These are phyloP conservation scores for Nasonia oneida DNA, from an alignment of 2,888 invertebrate species.

Conservation along the genomic window DNA sequence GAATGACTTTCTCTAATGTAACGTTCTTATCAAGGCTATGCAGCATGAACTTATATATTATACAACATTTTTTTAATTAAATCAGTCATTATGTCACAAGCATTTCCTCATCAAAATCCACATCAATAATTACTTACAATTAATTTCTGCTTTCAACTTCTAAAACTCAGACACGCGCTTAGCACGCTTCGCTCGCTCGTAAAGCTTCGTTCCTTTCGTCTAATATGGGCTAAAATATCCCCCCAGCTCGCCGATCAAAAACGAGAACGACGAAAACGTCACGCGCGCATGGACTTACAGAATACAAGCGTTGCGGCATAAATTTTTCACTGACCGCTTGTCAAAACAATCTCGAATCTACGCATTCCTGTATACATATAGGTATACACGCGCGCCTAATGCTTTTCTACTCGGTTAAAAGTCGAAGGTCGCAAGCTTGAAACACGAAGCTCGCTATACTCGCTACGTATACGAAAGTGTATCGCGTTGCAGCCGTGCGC, in stretches of 20 bases:
- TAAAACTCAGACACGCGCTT: not conserved
- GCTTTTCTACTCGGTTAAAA: not conserved
- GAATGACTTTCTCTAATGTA: not conserved
- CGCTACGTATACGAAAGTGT: not conserved
- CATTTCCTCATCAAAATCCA: too few species aligned
- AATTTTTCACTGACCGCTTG: slow-evolving; percentile 2
- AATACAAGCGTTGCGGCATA: not conserved
- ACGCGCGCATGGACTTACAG: not conserved
- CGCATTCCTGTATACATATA: not conserved
- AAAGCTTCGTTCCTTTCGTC: not conserved
- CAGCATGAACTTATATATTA: too few species aligned
- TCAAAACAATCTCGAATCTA: not conserved
- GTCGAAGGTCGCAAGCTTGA: not conserved
- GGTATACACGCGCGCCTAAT: not conserved
- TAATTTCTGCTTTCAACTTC: not conserved
- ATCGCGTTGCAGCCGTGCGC: not conserved
- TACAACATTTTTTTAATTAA: too few species aligned
- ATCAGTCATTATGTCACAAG: too few species aligned
- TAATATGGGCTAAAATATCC: slow-evolving; percentile 10
- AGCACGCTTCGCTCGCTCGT: not conserved
- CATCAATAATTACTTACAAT: not conserved
- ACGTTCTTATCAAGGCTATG: too few species aligned
- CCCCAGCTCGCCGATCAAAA: not conserved
- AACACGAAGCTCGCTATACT: not conserved
- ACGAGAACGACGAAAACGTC: not conserved